Base-by-base conservation (phyloP, 64 coral and sea anemone genomes). In the Porites lutea region DNA sequence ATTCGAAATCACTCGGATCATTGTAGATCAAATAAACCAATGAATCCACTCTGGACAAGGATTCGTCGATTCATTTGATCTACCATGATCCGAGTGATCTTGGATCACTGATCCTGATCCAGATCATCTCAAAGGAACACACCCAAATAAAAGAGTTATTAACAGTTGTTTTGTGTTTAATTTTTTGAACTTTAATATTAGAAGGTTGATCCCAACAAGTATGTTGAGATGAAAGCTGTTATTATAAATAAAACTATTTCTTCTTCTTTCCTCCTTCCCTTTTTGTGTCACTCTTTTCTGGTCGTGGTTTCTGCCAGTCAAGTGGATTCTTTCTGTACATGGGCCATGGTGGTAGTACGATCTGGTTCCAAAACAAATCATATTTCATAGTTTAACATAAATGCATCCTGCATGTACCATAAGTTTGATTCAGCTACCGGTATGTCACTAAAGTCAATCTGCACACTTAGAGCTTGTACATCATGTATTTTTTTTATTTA, bases 341-440 rank as follows among this genome's bases (percentile, higher is more conserved):
- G 0, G 91, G 95, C 95, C 95, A 96, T 2, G 95, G 95, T 13
- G 95, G 95, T 61, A 96, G 82, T 12, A 96, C 91, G 79, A 93
- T 20, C 95, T 96, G 53, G 64, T 60, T 71, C 53, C 57, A 12
- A 77, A 74, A 44, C 43, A 74, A 87, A 61, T 13, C 65, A 75
- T 53, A 79, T 57, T 52, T 6, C 6, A 47, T 27, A 72, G 7
- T 59, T 59, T 2, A 70, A 74, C 22, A 82, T 58, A 46, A 82
- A 14, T 65, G 6, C 65, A 4, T 37, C 27, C 27, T 37, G 27
- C 27, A 37, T 37, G 27, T 37, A 37, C 27, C 27, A 37, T 37
- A 37, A 37, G 27, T 37, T 37, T 37, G 27, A 37, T 37, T 37
- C 27, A 37, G 27, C 27, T 37, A 37, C 27, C 1, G 27, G 27